Evolutionary conservation across 2,113 vertebrate genomes (phyloP), one percentile per base, ranked within the genome.

Genomic region (Amphiprion percula): DNA sequence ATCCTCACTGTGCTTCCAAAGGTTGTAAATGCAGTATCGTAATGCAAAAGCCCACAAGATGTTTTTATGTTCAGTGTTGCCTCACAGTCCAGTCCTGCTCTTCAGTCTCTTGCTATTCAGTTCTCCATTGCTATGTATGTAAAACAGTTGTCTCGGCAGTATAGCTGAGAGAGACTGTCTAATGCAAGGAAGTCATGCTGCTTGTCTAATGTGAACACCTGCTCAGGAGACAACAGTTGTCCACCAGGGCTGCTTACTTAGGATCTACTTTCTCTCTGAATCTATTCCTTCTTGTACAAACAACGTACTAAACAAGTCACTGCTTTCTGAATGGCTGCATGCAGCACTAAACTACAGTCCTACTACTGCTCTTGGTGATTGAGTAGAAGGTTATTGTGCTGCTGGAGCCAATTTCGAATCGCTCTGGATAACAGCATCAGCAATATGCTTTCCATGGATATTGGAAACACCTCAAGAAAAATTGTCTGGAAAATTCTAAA

Each of bases 201-300:
- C 10, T 23, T 2, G 53, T 75, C 24, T 49, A 5, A 17, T 76
- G 63, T 56, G 5, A 33, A 63, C 56, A 78, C 41, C 63, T 73
- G 80, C 50, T 62, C 17, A 26, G 23, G 58, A 63, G 24, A 37
- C 26, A 56, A 56, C 60, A 65, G 52, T 19, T 3, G 9, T 64
- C 28, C 66, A 68, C 16, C 41, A 49, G 15, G n/a, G n/a, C 26
- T 37, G 33, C 8, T 37, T 37, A 9, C 33, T 7, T 33, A 21
- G 21, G 4, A 37, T 37, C 33, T 37, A 37, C 8, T 37, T 37
- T 2, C 33, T 37, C 33, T 37, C 33, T 37, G 33, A 37, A 37
- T 37, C 8, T 37, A 37, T 37, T 37, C 33, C 33, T 37, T 9
- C 9, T 37, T 8, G 7, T 37, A 37, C 33, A 37, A 10, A 37